Conservation (phyloP, 92 coral and sea anemone species). For the Montipora capitata region DNA sequence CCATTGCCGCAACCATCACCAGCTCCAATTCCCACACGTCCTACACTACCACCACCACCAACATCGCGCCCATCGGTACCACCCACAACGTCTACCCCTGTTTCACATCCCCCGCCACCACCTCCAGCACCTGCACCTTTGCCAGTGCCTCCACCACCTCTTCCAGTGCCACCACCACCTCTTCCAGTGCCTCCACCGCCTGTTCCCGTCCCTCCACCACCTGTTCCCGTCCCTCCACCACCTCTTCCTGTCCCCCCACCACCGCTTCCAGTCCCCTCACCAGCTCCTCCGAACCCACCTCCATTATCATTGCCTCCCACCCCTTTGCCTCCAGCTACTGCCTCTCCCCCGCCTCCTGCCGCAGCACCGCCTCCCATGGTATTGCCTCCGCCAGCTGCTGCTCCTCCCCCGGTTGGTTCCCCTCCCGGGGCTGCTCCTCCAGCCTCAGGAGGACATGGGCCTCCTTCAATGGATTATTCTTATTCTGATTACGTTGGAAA, state of each 20-base stretch:
- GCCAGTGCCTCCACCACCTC: constrained; percentile 22
- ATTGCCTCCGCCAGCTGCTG: neutral
- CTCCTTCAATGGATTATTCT: constrained; percentile 45
- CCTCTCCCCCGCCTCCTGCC: constrained; percentile 1
- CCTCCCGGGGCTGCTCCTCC: constrained; percentile 20
- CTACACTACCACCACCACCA: constrained; percentile 22
- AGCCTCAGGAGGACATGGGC: constrained; percentile 18
- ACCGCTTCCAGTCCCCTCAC: constrained; percentile 30
- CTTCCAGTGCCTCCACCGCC: constrained; percentile 40
- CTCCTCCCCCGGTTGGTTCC: constrained; percentile 8
- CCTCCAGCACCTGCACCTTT: constrained; percentile 23
- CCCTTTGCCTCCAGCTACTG: constrained; percentile 8
- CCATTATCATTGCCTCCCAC: neutral
- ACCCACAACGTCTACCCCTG: constrained; percentile 19
- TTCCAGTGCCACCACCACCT: constrained; percentile 1
- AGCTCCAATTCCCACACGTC: neutral
- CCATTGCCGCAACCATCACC: constrained; percentile 26
- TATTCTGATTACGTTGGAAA: constrained; percentile 35
- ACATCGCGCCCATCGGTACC: neutral
- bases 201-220: constrained; percentile 19
- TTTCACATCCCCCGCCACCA: constrained; percentile 8
- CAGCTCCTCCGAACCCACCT: neutral
- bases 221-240: neutral
- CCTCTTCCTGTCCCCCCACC: constrained; percentile 11
- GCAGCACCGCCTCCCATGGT: neutral